These are phyloP conservation scores for Stichopus chloronotus DNA, from an alignment of 35 echinoderm and acorn worm genomes.

Conservation along the genomic window DNA sequence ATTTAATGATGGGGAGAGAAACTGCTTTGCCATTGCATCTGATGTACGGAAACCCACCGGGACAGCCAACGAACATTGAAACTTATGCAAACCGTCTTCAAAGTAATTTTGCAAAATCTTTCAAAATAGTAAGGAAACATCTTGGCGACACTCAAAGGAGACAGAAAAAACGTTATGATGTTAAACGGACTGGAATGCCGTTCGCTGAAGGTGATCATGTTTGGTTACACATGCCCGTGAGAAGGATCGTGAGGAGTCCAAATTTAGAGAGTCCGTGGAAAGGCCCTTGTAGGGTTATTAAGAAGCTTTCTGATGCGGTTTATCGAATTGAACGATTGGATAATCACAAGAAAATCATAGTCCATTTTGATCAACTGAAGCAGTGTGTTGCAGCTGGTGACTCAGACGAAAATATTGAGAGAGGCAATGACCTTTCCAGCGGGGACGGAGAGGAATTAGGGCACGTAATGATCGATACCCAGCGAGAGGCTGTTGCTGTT, in stretches of 20 bases:
- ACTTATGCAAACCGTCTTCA: not conserved
- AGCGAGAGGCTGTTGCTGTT: too few relatives aligned
- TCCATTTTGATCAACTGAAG: constrained; percentile 65
- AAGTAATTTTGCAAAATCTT: constrained; percentile 8
- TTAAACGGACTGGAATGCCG: not conserved
- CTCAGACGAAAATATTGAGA: too few relatives aligned
- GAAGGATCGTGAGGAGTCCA: constrained; percentile 56
- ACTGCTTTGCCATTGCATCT: not conserved
- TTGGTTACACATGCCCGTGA: constrained; percentile 61
- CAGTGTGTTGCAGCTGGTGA: not conserved
- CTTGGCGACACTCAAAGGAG: not conserved
- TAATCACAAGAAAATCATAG: constrained; percentile 39
- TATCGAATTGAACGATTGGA: constrained; percentile 58
- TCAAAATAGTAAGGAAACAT: not conserved
- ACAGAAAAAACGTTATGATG: constrained; percentile 42
- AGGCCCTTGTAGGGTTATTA: constrained; percentile 67
- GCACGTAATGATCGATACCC: too few relatives aligned
- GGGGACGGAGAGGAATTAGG: too few relatives aligned
- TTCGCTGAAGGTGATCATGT: constrained; percentile 59
- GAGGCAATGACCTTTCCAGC: too few relatives aligned
- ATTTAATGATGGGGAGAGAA: not conserved
- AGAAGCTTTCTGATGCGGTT: constrained; percentile 63
- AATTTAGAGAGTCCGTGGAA: constrained; percentile 69
- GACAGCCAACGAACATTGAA: not conserved
- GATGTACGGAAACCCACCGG: not conserved